phyloP scores from a whole-genome alignment of 2,888 invertebrate species.

The Nomada ruficornis region DNA sequence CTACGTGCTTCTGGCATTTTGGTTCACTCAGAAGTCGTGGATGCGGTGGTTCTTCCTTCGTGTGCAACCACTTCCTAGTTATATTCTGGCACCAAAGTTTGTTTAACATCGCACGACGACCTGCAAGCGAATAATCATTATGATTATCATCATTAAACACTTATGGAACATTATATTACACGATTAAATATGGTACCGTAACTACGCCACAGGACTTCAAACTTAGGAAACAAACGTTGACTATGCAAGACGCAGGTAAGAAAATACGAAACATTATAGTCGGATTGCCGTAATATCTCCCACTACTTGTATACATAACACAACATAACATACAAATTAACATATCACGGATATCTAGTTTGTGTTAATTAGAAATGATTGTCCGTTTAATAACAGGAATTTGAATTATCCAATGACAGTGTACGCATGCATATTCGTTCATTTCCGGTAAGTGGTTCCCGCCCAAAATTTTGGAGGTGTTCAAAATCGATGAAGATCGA shows the following conservation, averaged over 20 bases:
- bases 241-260: neutral
- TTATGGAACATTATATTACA: neutral
- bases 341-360: neutral
- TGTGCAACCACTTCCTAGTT: constrained; percentile 75
- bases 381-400: constrained; percentile 16
- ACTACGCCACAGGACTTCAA: neutral
- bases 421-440: constrained; percentile 25
- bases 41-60: constrained; percentile 74
- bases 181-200: neutral
- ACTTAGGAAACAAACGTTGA: neutral
- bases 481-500: constrained; percentile 12
- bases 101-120: constrained; percentile 83
- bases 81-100: constrained; percentile 81
- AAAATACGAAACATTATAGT: constrained; percentile 7
- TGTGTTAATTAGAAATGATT: constrained; percentile 38
- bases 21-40: constrained; percentile 77
- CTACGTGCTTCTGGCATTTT: constrained; percentile 69
- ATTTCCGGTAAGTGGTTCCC: constrained; percentile 45
- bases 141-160: neutral
- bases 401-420: constrained; percentile 25
- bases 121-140: constrained; percentile 66
- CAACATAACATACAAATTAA: neutral
- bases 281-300: neutral
- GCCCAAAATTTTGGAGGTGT: constrained; percentile 26
- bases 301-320: neutral